These are phyloP conservation scores for Lycophotia porphyrea DNA, from an alignment of 2,888 invertebrate genomes.

Conservation along the genomic window DNA sequence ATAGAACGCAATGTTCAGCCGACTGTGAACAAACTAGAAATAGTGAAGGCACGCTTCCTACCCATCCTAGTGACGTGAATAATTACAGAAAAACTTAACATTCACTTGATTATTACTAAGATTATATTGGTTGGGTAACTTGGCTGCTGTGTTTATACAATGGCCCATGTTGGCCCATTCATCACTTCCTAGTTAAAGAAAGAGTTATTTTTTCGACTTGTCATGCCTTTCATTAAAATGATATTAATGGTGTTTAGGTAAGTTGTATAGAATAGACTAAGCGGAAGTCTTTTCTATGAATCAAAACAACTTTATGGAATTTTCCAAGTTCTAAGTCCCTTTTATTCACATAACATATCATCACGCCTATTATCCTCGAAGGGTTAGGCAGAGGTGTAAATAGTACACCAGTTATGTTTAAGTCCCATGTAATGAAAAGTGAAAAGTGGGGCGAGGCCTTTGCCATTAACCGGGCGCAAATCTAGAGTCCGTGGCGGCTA, in stretches of 20 bases:
- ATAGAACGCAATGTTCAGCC: conserved; percentile 30
- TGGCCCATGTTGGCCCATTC: conserved; percentile 25
- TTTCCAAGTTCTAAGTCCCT: background rate
- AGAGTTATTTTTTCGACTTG: conserved; percentile 5
- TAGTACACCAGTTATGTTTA: too few species aligned
- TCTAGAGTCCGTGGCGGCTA: too few species aligned
- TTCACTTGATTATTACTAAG: conserved; percentile 52
- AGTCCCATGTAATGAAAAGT: too few species aligned
- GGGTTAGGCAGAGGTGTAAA: too few species aligned
- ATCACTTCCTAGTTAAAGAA: conserved; percentile 24
- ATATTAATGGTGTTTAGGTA: conserved; percentile 22
- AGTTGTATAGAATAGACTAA: background rate
- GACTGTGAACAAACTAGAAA: conserved; percentile 50
- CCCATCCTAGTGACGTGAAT: conserved; percentile 63
- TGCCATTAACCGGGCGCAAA: too few species aligned
- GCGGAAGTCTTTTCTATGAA: conserved; percentile 2
- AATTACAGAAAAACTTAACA: conserved; percentile 47
- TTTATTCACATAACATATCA: background rate
- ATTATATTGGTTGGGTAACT: conserved; percentile 52
- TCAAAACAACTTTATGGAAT: background rate
- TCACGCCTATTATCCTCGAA: too few species aligned
- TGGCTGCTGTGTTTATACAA: conserved; percentile 33
- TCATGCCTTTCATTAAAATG: conserved; percentile 38
- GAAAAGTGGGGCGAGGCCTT: too few species aligned
- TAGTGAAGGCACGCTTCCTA: conserved; percentile 63